Base-by-base conservation (phyloP, 2,797 vertebrate genomes). In the Phataginus tricuspis region DNA sequence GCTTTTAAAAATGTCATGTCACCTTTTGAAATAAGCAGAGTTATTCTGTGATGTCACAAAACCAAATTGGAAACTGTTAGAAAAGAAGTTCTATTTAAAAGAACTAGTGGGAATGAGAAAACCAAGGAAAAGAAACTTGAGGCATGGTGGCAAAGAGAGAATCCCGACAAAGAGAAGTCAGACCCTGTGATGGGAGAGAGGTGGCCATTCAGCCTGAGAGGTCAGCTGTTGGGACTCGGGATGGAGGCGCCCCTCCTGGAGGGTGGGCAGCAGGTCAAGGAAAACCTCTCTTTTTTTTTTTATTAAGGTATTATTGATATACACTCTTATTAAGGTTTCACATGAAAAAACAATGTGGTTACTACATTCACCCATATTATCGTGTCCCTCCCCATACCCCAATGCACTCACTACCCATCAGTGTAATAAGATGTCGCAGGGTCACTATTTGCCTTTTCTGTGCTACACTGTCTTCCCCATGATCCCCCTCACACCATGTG, bases 31-130 rank as follows among this genome's bases (percentile, higher is more conserved):
- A 91, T 68, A 88, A 79, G 29, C 14, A 42, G 23, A 68, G 27
- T 66, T 25, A 34, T 87, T 68, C 79, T 77, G 49, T 37, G 23
- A 42, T 53, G 34, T 42, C 34, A 42, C 7, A 53, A 94, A 93
- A 92, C 45, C 77, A 84, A 69, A 75, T 3, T 57, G 63, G 49
- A 91, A 95, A 90, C 64, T 29, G 21, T 90, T 27, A 57, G 53
- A 66, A 57, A 85, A 87, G 49, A 86, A 13, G 23, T 82, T 88
- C 82, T 68, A 53, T 75, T 90, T 85, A 59, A 90, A 90, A 68
- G 21, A 96, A 37, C 23, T 27, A n/a, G 37, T 53, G 27, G 27
- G 6, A 64, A 53, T 64, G 15, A 63, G 12, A 51, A 77, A 96
- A 69, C 23, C 37, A 79, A 45, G 63, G 55, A 63, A 74, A 64